phyloP scores from a whole-genome alignment of 2,888 invertebrate genomes.

The Liopterus haemorrhoidalis region DNA sequence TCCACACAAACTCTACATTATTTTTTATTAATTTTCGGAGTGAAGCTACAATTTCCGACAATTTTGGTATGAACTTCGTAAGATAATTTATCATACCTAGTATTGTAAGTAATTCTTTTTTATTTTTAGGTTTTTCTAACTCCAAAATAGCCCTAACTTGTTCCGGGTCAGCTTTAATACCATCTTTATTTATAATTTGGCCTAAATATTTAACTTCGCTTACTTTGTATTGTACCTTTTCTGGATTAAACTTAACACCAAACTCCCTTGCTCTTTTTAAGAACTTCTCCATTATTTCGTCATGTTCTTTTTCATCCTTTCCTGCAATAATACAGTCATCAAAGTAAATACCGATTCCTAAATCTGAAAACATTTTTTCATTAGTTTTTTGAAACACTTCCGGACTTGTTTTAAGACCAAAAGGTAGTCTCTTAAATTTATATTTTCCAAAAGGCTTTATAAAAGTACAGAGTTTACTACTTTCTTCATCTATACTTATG shows the following conservation, averaged over 20 bases:
- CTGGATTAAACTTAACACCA: slow-evolving; percentile 18
- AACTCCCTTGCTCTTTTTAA: slow-evolving; percentile 13
- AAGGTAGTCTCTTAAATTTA: slow-evolving; percentile 31
- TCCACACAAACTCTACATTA: slow-evolving; percentile 21
- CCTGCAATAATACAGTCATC: slow-evolving; percentile 32
- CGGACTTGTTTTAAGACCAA: slow-evolving; percentile 30
- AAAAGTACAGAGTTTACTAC: slow-evolving; percentile 17
- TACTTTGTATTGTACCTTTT: slow-evolving; percentile 18
- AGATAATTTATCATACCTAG: slow-evolving; percentile 22
- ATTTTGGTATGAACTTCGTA: not conserved
- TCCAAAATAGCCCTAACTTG: slow-evolving; percentile 9
- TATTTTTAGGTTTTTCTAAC: slow-evolving; percentile 15
- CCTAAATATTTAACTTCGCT: slow-evolving; percentile 26
- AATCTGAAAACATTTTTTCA: slow-evolving; percentile 30
- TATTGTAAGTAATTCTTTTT: slow-evolving; percentile 25
- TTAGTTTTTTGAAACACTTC: slow-evolving; percentile 32
- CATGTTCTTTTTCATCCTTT: slow-evolving; percentile 22
- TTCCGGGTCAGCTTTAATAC: slow-evolving; percentile 5
- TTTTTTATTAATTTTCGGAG: slow-evolving; percentile 18
- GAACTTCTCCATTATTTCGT: slow-evolving; percentile 12
- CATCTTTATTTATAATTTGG: slow-evolving; percentile 9
- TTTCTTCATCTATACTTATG: slow-evolving; percentile 9
- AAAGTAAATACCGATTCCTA: slow-evolving; percentile 32
- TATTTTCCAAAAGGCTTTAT: slow-evolving; percentile 28
- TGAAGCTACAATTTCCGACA: not conserved